phyloP scores from a whole-genome alignment of 2,113 vertebrate species.

The Tragelaphus buxtoni region DNA sequence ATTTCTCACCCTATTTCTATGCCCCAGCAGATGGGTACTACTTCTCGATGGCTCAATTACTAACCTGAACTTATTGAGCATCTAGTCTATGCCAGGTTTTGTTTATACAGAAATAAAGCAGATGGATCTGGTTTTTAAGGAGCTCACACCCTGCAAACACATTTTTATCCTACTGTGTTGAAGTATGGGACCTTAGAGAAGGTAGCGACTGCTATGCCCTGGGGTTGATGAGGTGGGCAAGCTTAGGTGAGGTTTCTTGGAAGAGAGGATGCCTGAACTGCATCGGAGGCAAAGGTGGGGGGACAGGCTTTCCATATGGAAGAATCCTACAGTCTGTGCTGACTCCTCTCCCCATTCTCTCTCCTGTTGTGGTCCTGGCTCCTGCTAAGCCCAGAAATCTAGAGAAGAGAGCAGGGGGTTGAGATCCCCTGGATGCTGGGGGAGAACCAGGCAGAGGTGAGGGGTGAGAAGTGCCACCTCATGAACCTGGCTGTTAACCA shows the following conservation, averaged over 20 bases:
- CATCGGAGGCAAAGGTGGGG: neutral
- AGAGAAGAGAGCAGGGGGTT: neutral
- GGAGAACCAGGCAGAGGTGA: neutral
- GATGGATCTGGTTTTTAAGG: neutral
- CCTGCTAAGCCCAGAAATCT: neutral
- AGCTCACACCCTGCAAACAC: neutral
- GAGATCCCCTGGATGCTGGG: neutral
- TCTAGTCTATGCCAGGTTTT: neutral
- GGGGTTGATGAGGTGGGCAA: neutral
- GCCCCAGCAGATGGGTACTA: neutral
- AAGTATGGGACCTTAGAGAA: neutral
- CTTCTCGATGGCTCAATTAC: neutral
- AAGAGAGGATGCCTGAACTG: neutral
- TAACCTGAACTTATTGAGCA: neutral
- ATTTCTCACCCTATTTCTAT: neutral
- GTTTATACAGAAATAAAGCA: neutral
- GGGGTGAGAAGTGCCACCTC: neutral
- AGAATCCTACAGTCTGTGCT: neutral
- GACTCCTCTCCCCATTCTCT: neutral
- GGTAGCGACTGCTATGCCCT: neutral
- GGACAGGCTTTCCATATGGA: neutral
- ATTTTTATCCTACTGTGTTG: neutral
- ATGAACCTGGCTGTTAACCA: neutral
- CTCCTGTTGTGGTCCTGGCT: neutral
- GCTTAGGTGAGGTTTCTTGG: neutral